These are phyloP conservation scores for Chroicocephalus ridibundus DNA, from an alignment of 2,113 vertebrate genomes.

Conservation along the genomic window DNA sequence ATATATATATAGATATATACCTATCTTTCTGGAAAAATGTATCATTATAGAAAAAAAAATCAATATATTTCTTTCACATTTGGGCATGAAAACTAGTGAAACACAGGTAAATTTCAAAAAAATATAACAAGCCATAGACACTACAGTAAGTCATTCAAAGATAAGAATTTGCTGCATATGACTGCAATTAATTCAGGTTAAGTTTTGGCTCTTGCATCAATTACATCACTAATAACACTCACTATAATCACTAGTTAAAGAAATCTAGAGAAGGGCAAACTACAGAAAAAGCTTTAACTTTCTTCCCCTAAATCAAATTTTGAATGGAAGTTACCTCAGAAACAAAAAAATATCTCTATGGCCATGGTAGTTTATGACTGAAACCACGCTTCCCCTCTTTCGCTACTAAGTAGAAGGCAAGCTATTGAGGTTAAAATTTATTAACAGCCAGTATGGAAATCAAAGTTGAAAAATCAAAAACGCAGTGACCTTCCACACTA, in stretches of 20 bases:
- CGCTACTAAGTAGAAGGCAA: neutral
- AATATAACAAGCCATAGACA: neutral
- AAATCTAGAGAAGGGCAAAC: neutral
- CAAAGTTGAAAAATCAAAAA: neutral
- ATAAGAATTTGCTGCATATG: neutral
- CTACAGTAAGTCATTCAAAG: neutral
- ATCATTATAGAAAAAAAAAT: neutral
- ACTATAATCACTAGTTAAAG: neutral
- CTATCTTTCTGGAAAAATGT: accelerated
- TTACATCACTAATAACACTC: neutral
- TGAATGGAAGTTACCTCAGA: neutral
- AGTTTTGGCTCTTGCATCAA: neutral
- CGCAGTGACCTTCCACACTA: neutral
- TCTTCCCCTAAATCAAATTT: neutral
- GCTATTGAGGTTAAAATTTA: neutral
- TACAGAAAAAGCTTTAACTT: neutral
- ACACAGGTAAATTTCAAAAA: neutral
- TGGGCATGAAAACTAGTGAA: neutral
- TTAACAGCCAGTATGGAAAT: neutral
- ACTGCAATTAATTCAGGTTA: neutral
- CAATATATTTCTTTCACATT: neutral
- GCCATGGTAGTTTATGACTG: neutral
- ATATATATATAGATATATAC: neutral
- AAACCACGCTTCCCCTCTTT: neutral
- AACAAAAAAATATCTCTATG: neutral